Evolutionary conservation across 1,140 invertebrate species (phyloP), one percentile per base, ranked within the genome.

Genomic region (Drosophila ananassae): DNA sequence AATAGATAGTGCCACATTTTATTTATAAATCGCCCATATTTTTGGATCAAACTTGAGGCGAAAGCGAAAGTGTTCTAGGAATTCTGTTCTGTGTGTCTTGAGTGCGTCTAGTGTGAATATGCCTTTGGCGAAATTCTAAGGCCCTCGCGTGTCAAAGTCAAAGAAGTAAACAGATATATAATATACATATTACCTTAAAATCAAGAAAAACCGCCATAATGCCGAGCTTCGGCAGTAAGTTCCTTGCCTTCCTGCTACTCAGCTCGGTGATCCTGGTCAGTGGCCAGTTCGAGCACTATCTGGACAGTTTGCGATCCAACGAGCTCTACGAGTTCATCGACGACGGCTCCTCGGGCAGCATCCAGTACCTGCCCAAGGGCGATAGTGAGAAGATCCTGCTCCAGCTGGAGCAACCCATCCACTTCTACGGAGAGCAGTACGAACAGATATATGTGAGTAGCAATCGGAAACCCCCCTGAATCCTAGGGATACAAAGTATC

Each of bases 371-470:
- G 67, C 37, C 73, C 54, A 75, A 89, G 75, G 93, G 93, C 54
- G 85, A 92, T 75, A 84, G 93, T 32, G 44, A 90, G 8, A 92
- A 92, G 17, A 73, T 79, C 24, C 83, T 93, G 61, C 74, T 92
- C 1, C 71, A 80, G 61, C 92, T 96, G 24, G 92, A 93, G 62
- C 93, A 93, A 2, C 95, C 96, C 0, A 94, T 97, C 54, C 92
- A 93, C 5, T 96, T 96, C 91, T 97, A 95, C 91, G 95, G 95
- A 76, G 94, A 95, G 47, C 92, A 92, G 50, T 97, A 96, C 92
- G 93, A 94, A 44, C 93, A 93, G 30, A 93, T 97, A 84, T 97
- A 94, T 92, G 96, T 97, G 92, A 97, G 96, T 96, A 75, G 47
- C 48, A 39, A 9, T 6, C 3, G 28, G 12, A 37, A 30, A 37